These are phyloP conservation scores for Drosophila mojavensis DNA, from an alignment of 1,140 invertebrate genomes.

Conservation along the genomic window DNA sequence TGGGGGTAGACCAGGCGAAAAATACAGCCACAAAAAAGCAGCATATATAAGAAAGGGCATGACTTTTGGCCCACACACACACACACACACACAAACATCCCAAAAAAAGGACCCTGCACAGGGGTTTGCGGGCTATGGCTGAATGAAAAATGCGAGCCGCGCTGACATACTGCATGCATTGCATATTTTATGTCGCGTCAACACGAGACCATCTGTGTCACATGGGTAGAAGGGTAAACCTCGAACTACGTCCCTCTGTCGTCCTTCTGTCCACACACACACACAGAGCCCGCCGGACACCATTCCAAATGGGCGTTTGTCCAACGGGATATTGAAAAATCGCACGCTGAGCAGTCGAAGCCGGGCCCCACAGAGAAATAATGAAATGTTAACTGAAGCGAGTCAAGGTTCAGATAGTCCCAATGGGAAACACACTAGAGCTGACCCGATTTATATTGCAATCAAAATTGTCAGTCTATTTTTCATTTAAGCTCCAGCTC, in stretches of 20 bases:
- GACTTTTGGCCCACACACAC: conserved; percentile 53
- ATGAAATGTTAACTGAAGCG: conserved; percentile 53
- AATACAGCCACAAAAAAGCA: not conserved
- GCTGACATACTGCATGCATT: conserved; percentile 79
- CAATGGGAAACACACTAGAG: conserved; percentile 34
- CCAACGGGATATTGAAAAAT: conserved; percentile 76
- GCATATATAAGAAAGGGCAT: conserved; percentile 28
- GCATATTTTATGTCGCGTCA: conserved; percentile 81
- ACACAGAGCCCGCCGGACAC: not conserved
- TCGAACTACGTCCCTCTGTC: conserved; percentile 1
- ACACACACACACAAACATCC: conserved; percentile 19
- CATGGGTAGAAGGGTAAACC: conserved; percentile 40
- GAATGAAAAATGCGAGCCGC: conserved; percentile 37
- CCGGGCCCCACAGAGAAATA: conserved; percentile 31
- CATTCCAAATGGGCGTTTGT: conserved; percentile 61
- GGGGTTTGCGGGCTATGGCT: conserved; percentile 9
- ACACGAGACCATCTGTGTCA: conserved; percentile 79
- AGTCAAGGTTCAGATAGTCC: conserved; percentile 29
- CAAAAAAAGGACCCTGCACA: not conserved
- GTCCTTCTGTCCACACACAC: not conserved
- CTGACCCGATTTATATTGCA: conserved; percentile 1
- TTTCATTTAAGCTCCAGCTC: no score
- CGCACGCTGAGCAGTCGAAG: conserved; percentile 44
- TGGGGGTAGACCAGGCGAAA: conserved; percentile 4
- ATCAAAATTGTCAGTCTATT: no score